Base-by-base conservation (phyloP, 1,140 invertebrate species). In the Pararge aegeria region DNA sequence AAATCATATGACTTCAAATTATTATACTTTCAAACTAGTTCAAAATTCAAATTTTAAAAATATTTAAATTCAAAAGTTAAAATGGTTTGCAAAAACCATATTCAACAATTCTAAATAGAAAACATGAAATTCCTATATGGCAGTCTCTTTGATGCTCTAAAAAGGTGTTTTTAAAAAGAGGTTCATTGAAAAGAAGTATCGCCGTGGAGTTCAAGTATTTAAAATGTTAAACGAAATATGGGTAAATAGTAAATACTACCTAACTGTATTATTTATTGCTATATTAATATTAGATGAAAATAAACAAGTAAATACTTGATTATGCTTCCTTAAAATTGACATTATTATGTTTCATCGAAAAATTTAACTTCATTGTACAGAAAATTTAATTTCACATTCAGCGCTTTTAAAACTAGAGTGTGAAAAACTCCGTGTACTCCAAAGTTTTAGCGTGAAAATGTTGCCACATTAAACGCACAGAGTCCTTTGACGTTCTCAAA, bases 371-470 rank as follows among this genome's bases (percentile, higher is more conserved):
- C 30, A 12, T 12, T 46, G 15, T 12, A 46, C 18, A 4, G 18
- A 20, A 19, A 46, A 18, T 46, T 46, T 20, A 18, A 46, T 46
- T 20, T 46, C 42, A 20, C 2, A 20, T 46, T n/a, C 6, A 46
- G 5, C 13, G 19, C 42, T 3, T 46, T n/a, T 10, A 46, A 46
- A 2, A 12, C 10, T 20, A 7, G 19, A 20, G 42, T 46, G 18
- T 46, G 19, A 46, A 46, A 20, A 20, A 18, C 15, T 46, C 13
- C 16, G 12, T 38, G 3, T 15, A 42, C 42, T 46, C 18, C 19
- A 46, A 46, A 46, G 42, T 46, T 46, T 46, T 20, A 10, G 10
- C 20, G 18, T 46, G 42, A 46, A 42, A 46, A 20, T 46, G 16
- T 46, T 46, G 19, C 42, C 42, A 46, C 42, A 20, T 46, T 46